Base-by-base conservation (phyloP, 2,888 invertebrate genomes). In the Apodemia zela region DNA sequence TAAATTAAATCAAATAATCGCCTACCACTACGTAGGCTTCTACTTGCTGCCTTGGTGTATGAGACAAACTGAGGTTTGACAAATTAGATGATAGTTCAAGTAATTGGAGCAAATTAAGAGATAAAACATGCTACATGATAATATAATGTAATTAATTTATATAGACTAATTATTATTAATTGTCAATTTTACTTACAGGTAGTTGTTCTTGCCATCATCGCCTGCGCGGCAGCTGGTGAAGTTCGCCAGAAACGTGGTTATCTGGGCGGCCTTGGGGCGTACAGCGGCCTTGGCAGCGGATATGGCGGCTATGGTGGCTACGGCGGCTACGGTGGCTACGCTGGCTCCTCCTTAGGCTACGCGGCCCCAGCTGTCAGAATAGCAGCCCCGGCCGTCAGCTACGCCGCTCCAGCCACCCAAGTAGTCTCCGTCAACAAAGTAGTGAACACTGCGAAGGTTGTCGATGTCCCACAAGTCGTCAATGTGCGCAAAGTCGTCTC, bases 401-500 rank as follows among this genome's bases (percentile, higher is more conserved):
- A 71, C 68, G 65, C 64, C 17, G 68, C 72, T 15, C 70, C 75
- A 42, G 69, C 75, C 3, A 70, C 78, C 0, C 70, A 68, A 8
- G 69, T 81, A 11, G 67, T 82, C 49, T 64, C 77, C 63, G 78
- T 80, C 57, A 78, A 81, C 66, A 82, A 78, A 66, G 77, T 83
- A 0, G 79, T 84, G 60, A 75, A 74, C 68, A 75, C 79, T 0
- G 73, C 72, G 33, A 75, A 73, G 64, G 75, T 78, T 25, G 74
- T 80, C 47, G 70, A 72, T 45, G 77, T 76, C 33, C 81, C 83
- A 10, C 76, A 80, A 65, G 76, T 80, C 11, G 73, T 82, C 49
- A 70, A 72, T 47, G 79, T 81, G 15, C 79, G 75, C 67, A 84
- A 80, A 67, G 72, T 81, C 42, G 77, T 86, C 67, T 75, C 78